Base-by-base conservation (phyloP, 2,797 vertebrate species). In the Fringilla coelebs region DNA sequence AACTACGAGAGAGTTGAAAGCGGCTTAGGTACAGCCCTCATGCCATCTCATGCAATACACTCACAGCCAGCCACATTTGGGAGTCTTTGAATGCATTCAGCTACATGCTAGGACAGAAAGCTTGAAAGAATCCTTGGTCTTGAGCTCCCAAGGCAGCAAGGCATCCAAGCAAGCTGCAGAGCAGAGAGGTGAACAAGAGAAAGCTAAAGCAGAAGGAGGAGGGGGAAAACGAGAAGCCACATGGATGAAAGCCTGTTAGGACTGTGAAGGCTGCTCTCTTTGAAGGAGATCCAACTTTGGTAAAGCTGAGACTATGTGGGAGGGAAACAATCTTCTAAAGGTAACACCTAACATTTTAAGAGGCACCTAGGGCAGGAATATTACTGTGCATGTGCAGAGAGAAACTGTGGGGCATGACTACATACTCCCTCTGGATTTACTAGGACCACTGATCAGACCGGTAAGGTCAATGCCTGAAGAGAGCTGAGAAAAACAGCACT, bases 261-360 rank as follows among this genome's bases (percentile, higher is more conserved):
- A 67, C 67, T 83, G 58, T 76, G 83, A 94, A 87, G 74, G 70
- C 54, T 84, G 88, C 77, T 93, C 46, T 80, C 89, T 94, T 80
- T 95, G 90, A 96, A 87, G 71, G 60, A 88, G 67, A 77, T 94
- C 77, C 93, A 94, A 29, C 61, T 68, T 58, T 52, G 52, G 49
- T 74, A 85, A 95, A 89, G 51, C 74, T 74, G 83, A 86, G 80
- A 90, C 48, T 71, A 7, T 20, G 77, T 91, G 74, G 91, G 91
- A 91, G 68, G 80, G 68, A 80, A 92, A 71, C 45, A 54, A 51
- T 34, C 91, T 85, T 78, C 85, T 79, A 57, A 73, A 74, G 67
- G 52, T 58, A 96, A 85, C 85, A 77, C 67, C 77, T 82, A 68
- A 32, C 48, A 45, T 28, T 52, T 13, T 41, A 49, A 89, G 46